Evolutionary conservation across 2,797 vertebrate genomes (phyloP).

Genomic region (Gadopsis bispinosus): DNA sequence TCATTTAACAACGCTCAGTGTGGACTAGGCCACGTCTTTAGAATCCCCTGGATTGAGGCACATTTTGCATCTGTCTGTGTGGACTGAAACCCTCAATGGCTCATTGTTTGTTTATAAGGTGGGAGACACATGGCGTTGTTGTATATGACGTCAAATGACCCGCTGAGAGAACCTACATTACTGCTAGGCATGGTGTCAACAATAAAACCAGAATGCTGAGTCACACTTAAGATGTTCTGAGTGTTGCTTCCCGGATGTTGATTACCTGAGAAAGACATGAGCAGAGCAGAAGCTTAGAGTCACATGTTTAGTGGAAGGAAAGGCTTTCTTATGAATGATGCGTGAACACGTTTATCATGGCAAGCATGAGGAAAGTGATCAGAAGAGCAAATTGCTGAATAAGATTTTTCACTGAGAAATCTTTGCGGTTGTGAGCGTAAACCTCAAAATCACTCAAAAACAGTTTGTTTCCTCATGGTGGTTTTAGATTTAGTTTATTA

Average conservation of each 20-base stretch:
- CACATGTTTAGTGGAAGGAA: not conserved
- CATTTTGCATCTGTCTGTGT: not conserved
- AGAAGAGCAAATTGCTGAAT: not conserved
- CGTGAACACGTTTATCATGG: not conserved
- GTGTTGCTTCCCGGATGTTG: not conserved
- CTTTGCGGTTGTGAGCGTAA: not conserved
- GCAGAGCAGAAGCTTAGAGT: not conserved
- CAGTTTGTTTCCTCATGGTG: not conserved
- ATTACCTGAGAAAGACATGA: not conserved
- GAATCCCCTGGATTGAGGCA: too few species aligned
- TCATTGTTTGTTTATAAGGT: constrained; percentile 32
- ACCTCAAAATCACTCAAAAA: not conserved
- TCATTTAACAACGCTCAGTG: too few species aligned
- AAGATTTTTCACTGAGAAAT: not conserved
- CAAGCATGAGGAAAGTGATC: too few species aligned
- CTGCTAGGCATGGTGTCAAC: constrained; percentile 22
- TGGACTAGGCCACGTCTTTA: too few species aligned
- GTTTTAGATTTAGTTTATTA: too few species aligned
- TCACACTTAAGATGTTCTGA: constrained; percentile 8
- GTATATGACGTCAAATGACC: constrained; percentile 32
- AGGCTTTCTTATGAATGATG: not conserved
- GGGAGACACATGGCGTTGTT: constrained; percentile 23
- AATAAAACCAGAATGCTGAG: constrained; percentile 13
- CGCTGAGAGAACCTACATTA: constrained; percentile 5
- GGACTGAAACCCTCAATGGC: constrained; percentile 5